phyloP scores from a whole-genome alignment of 2,797 vertebrate genomes.

The Lutjanus argentimaculatus region DNA sequence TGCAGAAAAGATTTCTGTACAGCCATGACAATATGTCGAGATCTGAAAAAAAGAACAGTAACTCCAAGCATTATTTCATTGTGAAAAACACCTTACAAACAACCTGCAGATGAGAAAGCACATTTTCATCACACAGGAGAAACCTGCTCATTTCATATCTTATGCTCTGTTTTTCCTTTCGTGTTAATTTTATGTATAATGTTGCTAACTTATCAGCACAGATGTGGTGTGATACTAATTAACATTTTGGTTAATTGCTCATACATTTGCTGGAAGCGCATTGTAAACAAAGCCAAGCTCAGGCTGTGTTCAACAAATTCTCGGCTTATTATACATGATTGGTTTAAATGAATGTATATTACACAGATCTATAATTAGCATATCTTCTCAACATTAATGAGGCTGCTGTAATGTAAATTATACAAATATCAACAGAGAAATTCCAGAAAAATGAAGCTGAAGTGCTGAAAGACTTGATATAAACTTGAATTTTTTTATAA shows the following conservation, averaged over 20 bases:
- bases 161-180: neutral
- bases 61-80: neutral
- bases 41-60: neutral
- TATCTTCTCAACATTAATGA: too few species aligned
- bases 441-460: too few species aligned
- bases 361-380: neutral
- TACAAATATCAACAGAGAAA: too few species aligned
- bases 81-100: neutral
- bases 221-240: neutral
- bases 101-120: neutral
- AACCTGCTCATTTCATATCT: neutral
- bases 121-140: neutral
- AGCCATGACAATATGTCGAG: neutral
- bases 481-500: too few species aligned
- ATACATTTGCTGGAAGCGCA: neutral
- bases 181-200: neutral
- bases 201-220: neutral
- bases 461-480: too few species aligned
- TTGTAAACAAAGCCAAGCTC: neutral
- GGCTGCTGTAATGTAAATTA: too few species aligned
- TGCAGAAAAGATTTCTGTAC: neutral
- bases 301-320: neutral
- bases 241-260: neutral
- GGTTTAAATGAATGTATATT: neutral
- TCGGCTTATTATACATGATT: neutral